These are phyloP conservation scores for Agrilus mali DNA, from an alignment of 2,888 invertebrate species.

Conservation along the genomic window DNA sequence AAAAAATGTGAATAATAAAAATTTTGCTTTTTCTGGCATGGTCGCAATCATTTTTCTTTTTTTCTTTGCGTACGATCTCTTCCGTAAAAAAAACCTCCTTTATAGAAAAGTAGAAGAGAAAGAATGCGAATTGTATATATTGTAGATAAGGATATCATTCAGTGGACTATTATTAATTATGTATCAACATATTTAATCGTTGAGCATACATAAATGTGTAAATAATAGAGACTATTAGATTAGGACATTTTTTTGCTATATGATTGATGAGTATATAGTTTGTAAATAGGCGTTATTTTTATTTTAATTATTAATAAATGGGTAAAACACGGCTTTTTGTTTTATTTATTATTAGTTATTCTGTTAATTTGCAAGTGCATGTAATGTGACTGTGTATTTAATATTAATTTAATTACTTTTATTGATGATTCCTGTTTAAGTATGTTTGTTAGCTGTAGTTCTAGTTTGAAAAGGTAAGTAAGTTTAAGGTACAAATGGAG, in stretches of 20 bases:
- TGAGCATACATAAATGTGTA: too few relatives aligned
- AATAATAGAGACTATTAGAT: neutral
- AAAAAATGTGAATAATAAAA: too few relatives aligned
- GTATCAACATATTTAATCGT: too few relatives aligned
- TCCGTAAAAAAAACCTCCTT: too few relatives aligned
- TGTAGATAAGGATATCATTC: too few relatives aligned
- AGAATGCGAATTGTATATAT: too few relatives aligned
- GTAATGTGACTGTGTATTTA: neutral
- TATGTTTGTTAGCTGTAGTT: neutral
- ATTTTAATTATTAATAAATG: constrained; percentile 33
- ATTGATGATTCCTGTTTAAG: neutral
- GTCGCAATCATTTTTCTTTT: too few relatives aligned
- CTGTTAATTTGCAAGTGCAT: constrained; percentile 12
- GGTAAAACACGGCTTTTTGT: constrained; percentile 27
- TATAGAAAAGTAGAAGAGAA: too few relatives aligned
- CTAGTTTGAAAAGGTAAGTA: too few relatives aligned
- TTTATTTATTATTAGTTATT: constrained; percentile 22
- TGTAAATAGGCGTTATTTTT: constrained; percentile 27
- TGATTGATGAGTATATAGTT: constrained; percentile 13
- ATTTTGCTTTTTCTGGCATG: too few relatives aligned
- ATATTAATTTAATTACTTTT: neutral
- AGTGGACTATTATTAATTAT: too few relatives aligned
- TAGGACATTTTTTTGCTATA: constrained; percentile 2
- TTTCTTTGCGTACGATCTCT: too few relatives aligned
- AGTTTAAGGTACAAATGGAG: neutral